Evolutionary conservation across 2,797 vertebrate genomes (phyloP).

Genomic region (Enteromius afrohamiltoni): DNA sequence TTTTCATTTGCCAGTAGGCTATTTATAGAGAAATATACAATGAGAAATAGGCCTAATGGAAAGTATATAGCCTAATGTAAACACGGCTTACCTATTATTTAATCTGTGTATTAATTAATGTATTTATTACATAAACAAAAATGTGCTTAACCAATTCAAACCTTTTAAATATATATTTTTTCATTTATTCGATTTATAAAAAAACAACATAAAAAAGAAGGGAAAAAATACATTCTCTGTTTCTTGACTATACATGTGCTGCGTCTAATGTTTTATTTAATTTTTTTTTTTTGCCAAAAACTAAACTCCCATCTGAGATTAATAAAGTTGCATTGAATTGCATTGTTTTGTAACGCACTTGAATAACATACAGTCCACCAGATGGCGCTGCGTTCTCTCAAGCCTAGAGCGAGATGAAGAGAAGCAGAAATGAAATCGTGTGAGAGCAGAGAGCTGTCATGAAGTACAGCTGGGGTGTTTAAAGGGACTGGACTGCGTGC

Average conservation of each 20-base stretch:
- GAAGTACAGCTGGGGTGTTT: conserved; percentile 57
- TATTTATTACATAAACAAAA: not conserved
- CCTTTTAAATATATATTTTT: not conserved
- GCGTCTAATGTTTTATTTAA: no score
- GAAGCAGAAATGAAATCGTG: conserved; percentile 55
- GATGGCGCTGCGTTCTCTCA: not conserved
- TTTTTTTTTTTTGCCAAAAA: no score
- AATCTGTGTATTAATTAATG: not conserved
- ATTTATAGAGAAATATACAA: not conserved
- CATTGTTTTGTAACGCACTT: not conserved
- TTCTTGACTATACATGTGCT: not conserved
- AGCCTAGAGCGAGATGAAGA: not conserved
- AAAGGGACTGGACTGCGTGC: conserved; percentile 50
- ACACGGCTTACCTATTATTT: not conserved
- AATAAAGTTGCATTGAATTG: not conserved
- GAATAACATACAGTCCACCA: not conserved
- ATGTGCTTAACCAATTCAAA: not conserved
- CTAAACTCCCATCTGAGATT: no score
- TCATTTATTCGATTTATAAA: not conserved
- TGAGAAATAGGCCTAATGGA: not conserved
- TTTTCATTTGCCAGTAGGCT: not conserved
- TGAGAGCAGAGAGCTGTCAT: conserved; percentile 50
- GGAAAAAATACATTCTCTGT: not conserved
- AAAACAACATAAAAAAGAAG: not conserved
- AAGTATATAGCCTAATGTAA: not conserved